Base-by-base conservation (phyloP, 2,888 invertebrate genomes). In the Oscheius onirici region DNA sequence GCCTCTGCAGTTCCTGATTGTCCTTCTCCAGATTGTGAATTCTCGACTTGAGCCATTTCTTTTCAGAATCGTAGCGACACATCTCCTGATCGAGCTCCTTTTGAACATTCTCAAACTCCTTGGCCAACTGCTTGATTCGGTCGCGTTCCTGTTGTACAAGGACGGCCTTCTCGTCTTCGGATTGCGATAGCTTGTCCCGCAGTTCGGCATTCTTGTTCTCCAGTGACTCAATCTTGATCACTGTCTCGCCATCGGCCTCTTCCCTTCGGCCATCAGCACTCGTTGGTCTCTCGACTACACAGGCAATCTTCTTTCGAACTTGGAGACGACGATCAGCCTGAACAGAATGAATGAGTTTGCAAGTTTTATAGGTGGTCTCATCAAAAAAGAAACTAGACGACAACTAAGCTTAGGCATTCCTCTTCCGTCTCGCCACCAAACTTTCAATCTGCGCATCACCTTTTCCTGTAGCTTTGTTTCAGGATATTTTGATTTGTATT, bases 41-140 rank as follows among this genome's bases (percentile, higher is more conserved):
- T 22, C 82, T 68, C 68, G 79, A 76, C 44, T 82, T 78, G 22
- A 84, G 72, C 76, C 81, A 80, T 43, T 78, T 76, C 69, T 81
- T 80, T 55, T 84, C 84, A 22, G 76, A 74, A 44, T 80, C 83
- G 57, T 84, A 84, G 58, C 72, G 74, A 17, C 66, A 43, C 66
- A 82, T 83, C 57, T 83, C 79, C 72, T 79, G 60, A 49, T 83
- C 82, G n/a, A 86, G 69, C 69, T 86, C 84, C 26, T 71, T 67
- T 20, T 81, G 70, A 15, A 86, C 76, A 28, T 82, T 82, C 63
- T 86, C 85, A 54, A 86, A 85, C 57, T 86, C 86, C 49, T 68
- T 73, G 26, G 79, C 83, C 8, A 86, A 65, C 43, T 80, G 79
- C 51, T 82, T 80, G 51, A 83, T 80, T 6, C 82, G 28, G 44